phyloP scores from a whole-genome alignment of 2,888 invertebrate species.

The Polietes domitor region DNA sequence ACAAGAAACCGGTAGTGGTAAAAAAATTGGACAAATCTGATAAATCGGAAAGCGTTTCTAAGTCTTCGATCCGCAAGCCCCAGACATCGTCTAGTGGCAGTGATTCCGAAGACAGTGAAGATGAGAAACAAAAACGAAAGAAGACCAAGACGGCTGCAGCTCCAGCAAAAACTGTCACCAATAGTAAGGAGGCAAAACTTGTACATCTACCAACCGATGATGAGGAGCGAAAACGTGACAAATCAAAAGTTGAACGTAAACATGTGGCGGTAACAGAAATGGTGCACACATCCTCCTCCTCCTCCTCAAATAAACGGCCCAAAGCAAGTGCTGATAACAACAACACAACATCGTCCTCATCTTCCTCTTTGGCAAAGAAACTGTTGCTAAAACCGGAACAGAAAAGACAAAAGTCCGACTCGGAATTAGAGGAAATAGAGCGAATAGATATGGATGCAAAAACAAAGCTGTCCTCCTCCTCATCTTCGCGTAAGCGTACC shows the following conservation, averaged over 20 bases:
- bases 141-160: constrained; percentile 48
- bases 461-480: constrained; percentile 66
- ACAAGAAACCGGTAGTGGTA: constrained; percentile 4
- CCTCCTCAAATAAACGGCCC: constrained; percentile 59
- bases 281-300: constrained; percentile 35
- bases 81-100: constrained; percentile 66
- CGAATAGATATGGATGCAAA: constrained; percentile 63
- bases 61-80: constrained; percentile 50
- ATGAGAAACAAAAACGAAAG: constrained; percentile 67
- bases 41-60: constrained; percentile 46
- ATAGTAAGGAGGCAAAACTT: constrained; percentile 53
- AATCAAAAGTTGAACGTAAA: constrained; percentile 63
- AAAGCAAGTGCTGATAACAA: constrained; percentile 61
- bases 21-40: constrained; percentile 64
- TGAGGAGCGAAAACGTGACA: constrained; percentile 67
- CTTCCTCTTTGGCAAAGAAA: constrained; percentile 80
- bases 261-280: constrained; percentile 59
- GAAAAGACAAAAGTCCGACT: constrained; percentile 66
- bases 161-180: constrained; percentile 30
- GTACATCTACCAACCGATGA: constrained; percentile 43
- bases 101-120: constrained; percentile 71
- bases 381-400: constrained; percentile 81
- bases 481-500: constrained; percentile 68
- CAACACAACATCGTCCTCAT: constrained; percentile 33
- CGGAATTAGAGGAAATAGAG: constrained; percentile 60